These are phyloP conservation scores for Lophotis ruficrista DNA, from an alignment of 2,113 vertebrate genomes.

Conservation along the genomic window DNA sequence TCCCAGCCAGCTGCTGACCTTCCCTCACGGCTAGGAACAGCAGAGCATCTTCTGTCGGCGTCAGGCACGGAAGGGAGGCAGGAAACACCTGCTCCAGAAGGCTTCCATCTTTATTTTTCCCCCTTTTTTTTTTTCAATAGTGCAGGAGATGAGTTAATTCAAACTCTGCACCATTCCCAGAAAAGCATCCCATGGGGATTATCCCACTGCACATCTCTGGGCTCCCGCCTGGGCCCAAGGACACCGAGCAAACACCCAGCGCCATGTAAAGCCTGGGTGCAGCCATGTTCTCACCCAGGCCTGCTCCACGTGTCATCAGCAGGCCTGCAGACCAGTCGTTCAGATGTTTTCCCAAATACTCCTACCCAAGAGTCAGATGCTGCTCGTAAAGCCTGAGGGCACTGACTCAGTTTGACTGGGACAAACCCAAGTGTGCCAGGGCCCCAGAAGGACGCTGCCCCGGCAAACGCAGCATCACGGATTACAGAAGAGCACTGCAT, in stretches of 20 bases:
- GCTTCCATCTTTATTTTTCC: accelerated
- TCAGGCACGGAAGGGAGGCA: not conserved
- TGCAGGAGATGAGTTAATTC: not conserved
- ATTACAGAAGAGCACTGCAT: not conserved
- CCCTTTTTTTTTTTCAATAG: not conserved
- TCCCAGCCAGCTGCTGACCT: not conserved
- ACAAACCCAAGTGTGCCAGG: not conserved
- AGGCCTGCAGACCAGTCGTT: not conserved
- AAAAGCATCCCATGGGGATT: accelerated
- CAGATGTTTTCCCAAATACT: not conserved
- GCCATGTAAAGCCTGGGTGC: not conserved
- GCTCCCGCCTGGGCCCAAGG: not conserved
- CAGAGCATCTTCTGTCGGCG: not conserved
- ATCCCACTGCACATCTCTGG: not conserved
- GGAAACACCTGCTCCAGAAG: not conserved
- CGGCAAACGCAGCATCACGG: accelerated
- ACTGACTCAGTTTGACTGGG: accelerated
- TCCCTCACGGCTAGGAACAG: not conserved
- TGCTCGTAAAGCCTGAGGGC: not conserved
- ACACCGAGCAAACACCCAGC: not conserved
- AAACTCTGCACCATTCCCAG: not conserved
- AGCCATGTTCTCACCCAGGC: not conserved
- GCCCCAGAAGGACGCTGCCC: not conserved
- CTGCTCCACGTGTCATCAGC: not conserved
- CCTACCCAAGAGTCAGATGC: not conserved